Conservation (phyloP, 2,888 invertebrate genomes). For the Melinaea marsaeus region DNA sequence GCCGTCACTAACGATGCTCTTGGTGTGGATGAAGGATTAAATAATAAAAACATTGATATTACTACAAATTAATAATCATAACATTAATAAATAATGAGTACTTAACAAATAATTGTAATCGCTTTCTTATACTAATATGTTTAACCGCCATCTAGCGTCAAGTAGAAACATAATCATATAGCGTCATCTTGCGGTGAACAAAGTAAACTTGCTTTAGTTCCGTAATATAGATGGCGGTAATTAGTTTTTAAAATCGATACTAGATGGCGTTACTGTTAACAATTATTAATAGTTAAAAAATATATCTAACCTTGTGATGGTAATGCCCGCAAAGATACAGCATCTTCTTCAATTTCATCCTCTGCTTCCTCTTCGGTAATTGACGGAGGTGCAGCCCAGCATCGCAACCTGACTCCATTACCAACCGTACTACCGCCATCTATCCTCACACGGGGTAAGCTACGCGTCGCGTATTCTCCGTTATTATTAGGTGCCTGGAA, state of each 20-base stretch:
- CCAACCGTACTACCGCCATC: conserved; percentile 81
- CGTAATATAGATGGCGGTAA: conserved; percentile 2
- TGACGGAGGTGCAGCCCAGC: conserved; percentile 81
- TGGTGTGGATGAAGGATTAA: background rate
- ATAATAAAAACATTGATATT: too few species aligned
- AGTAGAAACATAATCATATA: conserved; percentile 26
- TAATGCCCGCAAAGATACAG: conserved; percentile 81
- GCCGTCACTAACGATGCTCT: conserved; percentile 17
- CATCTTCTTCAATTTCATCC: conserved; percentile 78
- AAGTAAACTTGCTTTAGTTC: background rate
- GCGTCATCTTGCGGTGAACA: background rate
- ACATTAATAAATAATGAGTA: too few species aligned
- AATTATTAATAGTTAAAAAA: background rate
- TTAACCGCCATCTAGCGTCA: conserved; percentile 43
- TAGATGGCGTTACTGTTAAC: conserved; percentile 44
- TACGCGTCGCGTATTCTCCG: conserved; percentile 64
- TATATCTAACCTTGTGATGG: conserved; percentile 75
- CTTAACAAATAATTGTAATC: background rate
- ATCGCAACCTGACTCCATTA: conserved; percentile 79
- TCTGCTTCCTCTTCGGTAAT: conserved; percentile 83
- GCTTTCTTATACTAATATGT: background rate
- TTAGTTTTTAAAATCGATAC: conserved; percentile 19
- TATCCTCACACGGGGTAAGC: conserved; percentile 81
- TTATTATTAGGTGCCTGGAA: conserved; percentile 61
- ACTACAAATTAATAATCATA: too few species aligned